Base-by-base conservation (phyloP, 1,140 invertebrate species). In the Drosophila triauraria region DNA sequence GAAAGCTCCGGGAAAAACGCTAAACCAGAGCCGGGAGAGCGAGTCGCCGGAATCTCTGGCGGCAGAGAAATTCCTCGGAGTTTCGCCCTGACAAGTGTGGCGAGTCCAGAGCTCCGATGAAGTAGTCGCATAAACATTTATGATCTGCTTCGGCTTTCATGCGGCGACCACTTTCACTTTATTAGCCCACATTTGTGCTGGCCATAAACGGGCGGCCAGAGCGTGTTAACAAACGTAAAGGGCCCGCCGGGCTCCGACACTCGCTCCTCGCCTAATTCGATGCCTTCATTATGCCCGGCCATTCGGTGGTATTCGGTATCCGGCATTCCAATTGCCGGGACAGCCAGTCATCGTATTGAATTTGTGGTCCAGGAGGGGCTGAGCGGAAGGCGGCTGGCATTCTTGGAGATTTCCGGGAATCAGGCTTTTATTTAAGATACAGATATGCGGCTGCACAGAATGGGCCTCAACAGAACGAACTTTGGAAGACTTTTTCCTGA, bases 51-150 rank as follows among this genome's bases (percentile, higher is more conserved):
- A 70, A 70, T 56, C 64, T 51, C 44, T 60, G 10, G 64, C 48
- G 32, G 32, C 51, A 30, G 30, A 43, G 17, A 13, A 47, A 42
- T 35, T 35, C n/a, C 15, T 20, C 3, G 6, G 15, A 35, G 32
- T 56, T 42, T 15, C 38, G 3, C 15, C 23, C 44, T 50, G 69
- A 62, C 51, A 62, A 78, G 42, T 54, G 53, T 46, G 64, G 63
- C 20, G 9, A 38, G 35, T 35, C 35, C 35, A 38, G 60, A 57
- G 67, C 50, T 25, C 57, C 43, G 53, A 78, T 71, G 75, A 71
- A 82, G 70, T 54, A 48, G 72, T 51, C 54, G 56, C 75, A 86
- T 85, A 75, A 85, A 85, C 75, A 86, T 85, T 85, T 82, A 85
- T 67, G 69, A 84, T 80, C 82, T 69, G 77, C 43, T 50, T 59